These are phyloP conservation scores for Bolborhynchus lineola DNA, from an alignment of 2,113 vertebrate genomes.

Conservation along the genomic window DNA sequence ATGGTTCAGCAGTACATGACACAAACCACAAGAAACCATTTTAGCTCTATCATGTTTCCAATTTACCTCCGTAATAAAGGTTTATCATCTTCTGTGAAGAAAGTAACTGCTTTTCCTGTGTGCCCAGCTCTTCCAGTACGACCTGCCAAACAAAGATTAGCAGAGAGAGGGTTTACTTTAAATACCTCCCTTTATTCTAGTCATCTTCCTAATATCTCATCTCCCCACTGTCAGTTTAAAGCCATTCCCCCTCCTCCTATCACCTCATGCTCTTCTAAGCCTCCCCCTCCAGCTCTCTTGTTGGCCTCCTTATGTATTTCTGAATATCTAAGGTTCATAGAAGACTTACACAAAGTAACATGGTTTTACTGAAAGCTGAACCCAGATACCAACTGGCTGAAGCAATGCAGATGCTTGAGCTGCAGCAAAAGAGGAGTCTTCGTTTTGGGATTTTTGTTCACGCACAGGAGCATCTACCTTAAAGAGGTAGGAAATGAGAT, in stretches of 20 bases:
- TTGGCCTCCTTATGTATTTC: neutral
- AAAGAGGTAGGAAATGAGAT: neutral
- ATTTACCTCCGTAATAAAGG: slow-evolving; percentile 90
- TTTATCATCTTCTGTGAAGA: slow-evolving; percentile 96
- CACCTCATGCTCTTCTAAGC: neutral
- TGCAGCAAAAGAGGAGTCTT: neutral
- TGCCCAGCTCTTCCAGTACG: slow-evolving; percentile 94
- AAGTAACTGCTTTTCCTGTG: slow-evolving; percentile 89
- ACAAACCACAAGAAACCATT: neutral
- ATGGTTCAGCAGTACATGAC: neutral
- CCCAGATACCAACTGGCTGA: neutral
- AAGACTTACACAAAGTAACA: neutral
- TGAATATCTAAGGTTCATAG: neutral
- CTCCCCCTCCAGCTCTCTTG: neutral
- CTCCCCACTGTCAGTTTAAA: neutral
- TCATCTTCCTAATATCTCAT: neutral
- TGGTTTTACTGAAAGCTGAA: neutral
- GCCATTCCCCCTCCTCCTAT: neutral
- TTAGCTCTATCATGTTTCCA: neutral
- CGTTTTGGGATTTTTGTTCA: neutral
- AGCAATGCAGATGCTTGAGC: neutral
- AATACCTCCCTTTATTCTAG: neutral
- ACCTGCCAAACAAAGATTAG: slow-evolving; percentile 71
- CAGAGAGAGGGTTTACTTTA: neutral
- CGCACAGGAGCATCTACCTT: neutral